Conservation (phyloP, 1,140 invertebrate species). For the Capitella teleta region DNA sequence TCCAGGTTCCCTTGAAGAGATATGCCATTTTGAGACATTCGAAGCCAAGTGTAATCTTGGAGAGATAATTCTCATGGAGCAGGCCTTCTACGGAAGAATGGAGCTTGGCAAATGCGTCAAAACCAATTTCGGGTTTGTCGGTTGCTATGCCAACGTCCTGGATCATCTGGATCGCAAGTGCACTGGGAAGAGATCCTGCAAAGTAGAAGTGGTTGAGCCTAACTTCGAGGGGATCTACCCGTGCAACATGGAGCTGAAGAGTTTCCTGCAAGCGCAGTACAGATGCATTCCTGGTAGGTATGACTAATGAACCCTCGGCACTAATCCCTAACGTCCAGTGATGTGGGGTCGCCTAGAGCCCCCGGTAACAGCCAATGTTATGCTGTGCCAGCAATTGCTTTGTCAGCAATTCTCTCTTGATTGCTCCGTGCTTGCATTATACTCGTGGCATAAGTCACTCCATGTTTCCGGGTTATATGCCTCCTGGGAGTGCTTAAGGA, state of each 20-base stretch:
- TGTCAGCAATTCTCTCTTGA: too few relatives aligned
- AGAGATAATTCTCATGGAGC: conserved; percentile 10
- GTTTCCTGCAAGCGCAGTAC: conserved; percentile 9
- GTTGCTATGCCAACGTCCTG: conserved; percentile 10
- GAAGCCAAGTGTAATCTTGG: conserved; percentile 7
- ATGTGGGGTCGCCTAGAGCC: too few relatives aligned
- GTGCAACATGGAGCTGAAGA: conserved; percentile 9
- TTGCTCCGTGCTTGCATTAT: too few relatives aligned
- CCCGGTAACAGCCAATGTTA: too few relatives aligned
- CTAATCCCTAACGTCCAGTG: too few relatives aligned
- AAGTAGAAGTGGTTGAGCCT: conserved; percentile 1
- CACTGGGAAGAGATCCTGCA: conserved; percentile 1
- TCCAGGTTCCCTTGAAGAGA: neutral
- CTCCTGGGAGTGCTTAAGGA: too few relatives aligned
- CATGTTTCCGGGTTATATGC: too few relatives aligned
- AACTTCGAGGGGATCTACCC: conserved; percentile 2
- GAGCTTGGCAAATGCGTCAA: conserved; percentile 9
- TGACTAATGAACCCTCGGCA: too few relatives aligned
- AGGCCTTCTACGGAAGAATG: conserved; percentile 11
- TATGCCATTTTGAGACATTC: conserved; percentile 12
- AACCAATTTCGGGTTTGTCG: conserved; percentile 5
- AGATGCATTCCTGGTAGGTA: too few relatives aligned
- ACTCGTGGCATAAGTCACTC: too few relatives aligned
- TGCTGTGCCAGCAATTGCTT: too few relatives aligned
- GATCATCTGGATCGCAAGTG: conserved; percentile 11